Evolutionary conservation across 2,888 invertebrate species (phyloP).

Genomic region (Drosophila pseudotalamancana): DNA sequence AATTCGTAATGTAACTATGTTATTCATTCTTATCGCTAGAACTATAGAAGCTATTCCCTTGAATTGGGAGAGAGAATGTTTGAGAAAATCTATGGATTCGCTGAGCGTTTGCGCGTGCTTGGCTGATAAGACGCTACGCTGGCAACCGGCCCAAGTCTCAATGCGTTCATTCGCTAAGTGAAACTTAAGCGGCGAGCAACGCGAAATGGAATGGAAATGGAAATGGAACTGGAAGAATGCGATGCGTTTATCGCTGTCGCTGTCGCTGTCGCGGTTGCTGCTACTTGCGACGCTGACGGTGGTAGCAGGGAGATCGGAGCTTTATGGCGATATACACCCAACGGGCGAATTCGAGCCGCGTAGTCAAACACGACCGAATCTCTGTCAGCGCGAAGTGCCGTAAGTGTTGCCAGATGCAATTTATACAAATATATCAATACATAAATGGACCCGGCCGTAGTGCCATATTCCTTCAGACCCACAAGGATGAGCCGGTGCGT

Average conservation of each 20-base stretch:
- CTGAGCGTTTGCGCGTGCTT: too few relatives aligned
- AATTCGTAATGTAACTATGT: too few relatives aligned
- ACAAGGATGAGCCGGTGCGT: conserved; percentile 52
- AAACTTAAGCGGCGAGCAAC: conserved; percentile 24
- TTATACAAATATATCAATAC: not conserved
- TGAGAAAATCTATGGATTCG: too few relatives aligned
- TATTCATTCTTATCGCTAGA: too few relatives aligned
- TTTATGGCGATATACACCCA: conserved; percentile 53
- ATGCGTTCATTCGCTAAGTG: conserved; percentile 27
- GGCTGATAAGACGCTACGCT: conserved; percentile 26
- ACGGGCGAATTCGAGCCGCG: conserved; percentile 54
- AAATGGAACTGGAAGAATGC: not conserved
- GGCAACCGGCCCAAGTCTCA: not conserved
- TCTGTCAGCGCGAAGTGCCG: conserved; percentile 79
- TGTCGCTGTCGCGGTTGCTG: conserved; percentile 6
- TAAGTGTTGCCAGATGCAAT: conserved; percentile 54
- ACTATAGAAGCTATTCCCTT: too few relatives aligned
- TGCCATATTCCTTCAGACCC: conserved; percentile 79
- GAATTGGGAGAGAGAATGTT: too few relatives aligned
- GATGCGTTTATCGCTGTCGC: not conserved
- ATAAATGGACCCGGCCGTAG: conserved; percentile 46
- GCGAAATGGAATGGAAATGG: conserved; percentile 12
- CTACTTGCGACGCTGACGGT: conserved; percentile 2
- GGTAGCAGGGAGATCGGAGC: conserved; percentile 23
- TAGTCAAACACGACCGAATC: conserved; percentile 54